Base-by-base conservation (phyloP, 1,140 invertebrate species). In the Batillaria attramentaria region DNA sequence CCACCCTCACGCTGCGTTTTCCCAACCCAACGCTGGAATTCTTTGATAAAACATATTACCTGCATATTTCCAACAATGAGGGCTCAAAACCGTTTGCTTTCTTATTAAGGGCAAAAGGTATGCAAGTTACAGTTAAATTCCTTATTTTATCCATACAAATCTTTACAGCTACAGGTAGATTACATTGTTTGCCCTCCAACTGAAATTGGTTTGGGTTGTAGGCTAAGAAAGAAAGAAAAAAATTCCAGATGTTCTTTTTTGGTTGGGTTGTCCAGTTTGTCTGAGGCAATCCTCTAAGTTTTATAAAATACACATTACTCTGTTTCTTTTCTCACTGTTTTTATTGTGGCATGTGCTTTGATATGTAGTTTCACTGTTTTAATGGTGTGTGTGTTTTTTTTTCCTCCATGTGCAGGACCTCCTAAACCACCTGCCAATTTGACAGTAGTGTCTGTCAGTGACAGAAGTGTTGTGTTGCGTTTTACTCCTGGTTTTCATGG, bases 401-500 rank as follows among this genome's bases (percentile, higher is more conserved):
- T n/a, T n/a, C n/a, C n/a, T n/a, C n/a, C n/a, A n/a, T n/a, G 20
- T 6, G 10, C 42, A 70, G 68, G 68, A 33, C 24, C n/a, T 5
- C 68, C 68, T 13, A 70, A 70, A 13, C 41, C 68, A 39, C 68
- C 68, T 1, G 10, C n/a, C 8, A 70, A 70, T 20, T 13, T 70
- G n/a, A 70, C 68, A 0, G 68, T 28, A 5, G 4, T 13, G 0
- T 70, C 24, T 39, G 33, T 20, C 1, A 42, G 50, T 20, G 68
- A 70, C 41, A 37, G 41, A 3, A 20, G 42, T 16, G 68, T 70
- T 0, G 24, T 16, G 3, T 42, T 70, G 68, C 41, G 31, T 28
- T 70, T 39, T 39, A 43, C 50, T 8, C 68, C 68, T 43, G 68
- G 68, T 70, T 70, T 70, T 42, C 68, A 70, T 70, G 68, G 68